phyloP scores from a whole-genome alignment of 2,888 invertebrate genomes.

The Mythimna ferrago region DNA sequence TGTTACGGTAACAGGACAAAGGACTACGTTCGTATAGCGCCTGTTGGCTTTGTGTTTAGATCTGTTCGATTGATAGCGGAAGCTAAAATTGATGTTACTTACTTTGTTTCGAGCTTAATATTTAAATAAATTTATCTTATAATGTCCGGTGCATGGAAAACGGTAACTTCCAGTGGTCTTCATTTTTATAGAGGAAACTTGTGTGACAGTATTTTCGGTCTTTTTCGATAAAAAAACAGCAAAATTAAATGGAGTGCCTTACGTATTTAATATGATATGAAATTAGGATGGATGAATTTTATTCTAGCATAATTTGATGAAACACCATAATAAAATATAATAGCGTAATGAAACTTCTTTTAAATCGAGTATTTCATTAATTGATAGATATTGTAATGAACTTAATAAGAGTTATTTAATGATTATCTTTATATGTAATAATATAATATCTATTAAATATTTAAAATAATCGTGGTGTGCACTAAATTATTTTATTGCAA shows the following conservation, averaged over 20 bases:
- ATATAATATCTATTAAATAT: constrained; percentile 62
- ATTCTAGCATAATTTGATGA: constrained; percentile 90
- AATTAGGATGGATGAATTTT: constrained; percentile 89
- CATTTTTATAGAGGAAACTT: constrained; percentile 80
- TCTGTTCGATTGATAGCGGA: constrained; percentile 35
- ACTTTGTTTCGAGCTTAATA: constrained; percentile 73
- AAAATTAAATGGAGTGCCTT: constrained; percentile 91
- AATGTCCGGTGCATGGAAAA: constrained; percentile 77
- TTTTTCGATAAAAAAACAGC: constrained; percentile 88
- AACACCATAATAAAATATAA: constrained; percentile 89
- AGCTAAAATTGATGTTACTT: constrained; percentile 46
- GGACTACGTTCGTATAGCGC: constrained; percentile 28
- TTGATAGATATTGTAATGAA: constrained; percentile 82
- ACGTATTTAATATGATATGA: constrained; percentile 90
- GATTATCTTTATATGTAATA: constrained; percentile 73
- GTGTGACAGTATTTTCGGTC: constrained; percentile 82
- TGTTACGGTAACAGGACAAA: constrained; percentile 18
- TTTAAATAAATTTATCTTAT: constrained; percentile 69
- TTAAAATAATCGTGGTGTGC: constrained; percentile 75
- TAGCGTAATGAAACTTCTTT: constrained; percentile 86
- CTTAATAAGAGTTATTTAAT: constrained; percentile 81
- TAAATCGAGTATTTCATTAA: constrained; percentile 84
- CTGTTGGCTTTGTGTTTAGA: constrained; percentile 31
- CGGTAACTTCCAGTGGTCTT: constrained; percentile 87
- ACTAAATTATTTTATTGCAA: constrained; percentile 69